A percentile compares a stretch with the other conserved stretches of the same genome.
phyloP scores from a whole-genome alignment of 2,888 invertebrate genomes.

The Ellobium chinense region DNA sequence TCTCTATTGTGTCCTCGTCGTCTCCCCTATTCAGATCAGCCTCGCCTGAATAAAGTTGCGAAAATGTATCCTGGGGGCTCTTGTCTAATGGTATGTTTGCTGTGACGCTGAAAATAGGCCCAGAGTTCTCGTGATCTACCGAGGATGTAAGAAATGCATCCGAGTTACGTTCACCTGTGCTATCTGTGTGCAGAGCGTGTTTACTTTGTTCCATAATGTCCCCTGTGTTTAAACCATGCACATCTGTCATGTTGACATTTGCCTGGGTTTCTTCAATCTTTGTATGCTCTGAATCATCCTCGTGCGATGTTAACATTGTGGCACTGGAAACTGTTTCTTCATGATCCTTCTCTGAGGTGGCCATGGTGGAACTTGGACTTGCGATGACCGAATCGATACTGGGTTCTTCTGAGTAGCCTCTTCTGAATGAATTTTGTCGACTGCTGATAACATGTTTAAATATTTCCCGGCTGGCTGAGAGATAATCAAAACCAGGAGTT shows the following conservation, averaged over 20 bases:
- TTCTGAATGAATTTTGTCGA: neutral
- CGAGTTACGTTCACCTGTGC: neutral
- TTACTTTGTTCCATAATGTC: neutral
- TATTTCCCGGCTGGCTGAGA: conserved; percentile 26
- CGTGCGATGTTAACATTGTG: neutral
- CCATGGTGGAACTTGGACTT: neutral
- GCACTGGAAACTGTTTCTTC: neutral
- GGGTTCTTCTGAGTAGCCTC: no score
- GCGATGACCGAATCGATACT: neutral
- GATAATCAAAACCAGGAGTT: conserved; percentile 13
- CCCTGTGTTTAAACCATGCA: neutral
- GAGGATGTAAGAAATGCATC: neutral
- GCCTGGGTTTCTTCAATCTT: neutral
- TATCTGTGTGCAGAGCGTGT: neutral
- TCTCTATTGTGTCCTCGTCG: neutral
- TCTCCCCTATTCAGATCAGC: neutral
- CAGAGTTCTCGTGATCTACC: neutral
- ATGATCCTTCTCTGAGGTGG: neutral
- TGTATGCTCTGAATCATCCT: neutral
- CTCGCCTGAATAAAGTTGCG: neutral
- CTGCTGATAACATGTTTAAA: neutral
- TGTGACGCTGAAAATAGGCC: neutral
- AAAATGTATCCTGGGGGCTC: neutral
- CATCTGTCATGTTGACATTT: neutral
- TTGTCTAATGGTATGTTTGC: neutral